Base-by-base conservation (phyloP, 37 sponge, comb jelly and placozoan genomes). In the Agelas oroides region DNA sequence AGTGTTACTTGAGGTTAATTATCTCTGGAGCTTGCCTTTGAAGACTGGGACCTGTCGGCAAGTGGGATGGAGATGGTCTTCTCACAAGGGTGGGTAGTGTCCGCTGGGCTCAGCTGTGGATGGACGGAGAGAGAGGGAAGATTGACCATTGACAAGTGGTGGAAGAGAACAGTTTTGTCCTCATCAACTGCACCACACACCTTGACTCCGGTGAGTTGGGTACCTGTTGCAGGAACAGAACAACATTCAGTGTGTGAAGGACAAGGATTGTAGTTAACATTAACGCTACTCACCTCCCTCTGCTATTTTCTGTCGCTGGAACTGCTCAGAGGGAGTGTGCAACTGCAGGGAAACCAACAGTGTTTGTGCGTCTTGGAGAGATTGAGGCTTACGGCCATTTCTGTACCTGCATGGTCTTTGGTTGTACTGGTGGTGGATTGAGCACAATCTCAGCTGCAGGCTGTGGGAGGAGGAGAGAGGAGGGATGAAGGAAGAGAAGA, bases 371-470 rank as follows among this genome's bases (percentile, higher is more conserved):
- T n/a, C n/a, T n/a, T n/a, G n/a, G n/a, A n/a, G n/a, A n/a, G n/a
- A n/a, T n/a, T n/a, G n/a, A n/a, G n/a, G n/a, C n/a, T n/a, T n/a
- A n/a, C n/a, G 46, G 8, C 8, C 46, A 46, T 12, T 3, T 46
- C 46, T 46, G 46, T 46, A 79, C 59, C 52, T 64, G 64, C 20
- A 38, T 28, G 27, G 63, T 27, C 23, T 62, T 84, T 35, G 90
- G 88, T 54, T 84, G 66, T 46, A 97, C 76, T 52, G 93, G 97
- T 14, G 94, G 77, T 21, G 97, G 97, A 24, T 71, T 78, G 60
- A 97, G 82, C 2, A 87, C 72, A 23, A 97, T 85, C 19, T 97
- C 88, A 55, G 95, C 91, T 53, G 95, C 84, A 25, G 93, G 87
- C 95, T 95, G 59, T 17, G 53, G 19, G 38, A 34, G 39, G n/a